Evolutionary conservation across 2,113 vertebrate genomes (phyloP).

Genomic region (Panthera uncia): DNA sequence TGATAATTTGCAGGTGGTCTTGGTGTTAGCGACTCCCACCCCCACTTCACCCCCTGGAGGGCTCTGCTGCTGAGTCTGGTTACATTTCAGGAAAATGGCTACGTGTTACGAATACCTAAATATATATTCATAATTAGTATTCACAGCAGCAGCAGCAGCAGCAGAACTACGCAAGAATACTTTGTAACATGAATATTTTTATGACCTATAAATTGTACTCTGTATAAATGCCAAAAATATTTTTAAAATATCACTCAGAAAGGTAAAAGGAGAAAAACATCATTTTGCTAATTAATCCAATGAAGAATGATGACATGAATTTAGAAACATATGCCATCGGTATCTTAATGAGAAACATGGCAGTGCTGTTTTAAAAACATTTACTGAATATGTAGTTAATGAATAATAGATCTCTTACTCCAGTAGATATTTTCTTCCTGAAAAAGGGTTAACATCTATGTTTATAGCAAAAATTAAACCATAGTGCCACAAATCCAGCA

Average conservation of each 20-base stretch:
- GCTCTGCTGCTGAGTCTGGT: not conserved
- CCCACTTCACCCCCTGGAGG: not conserved
- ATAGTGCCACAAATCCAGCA: not conserved
- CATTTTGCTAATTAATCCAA: conserved; percentile 43
- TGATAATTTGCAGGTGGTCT: not conserved
- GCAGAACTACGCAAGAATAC: not conserved
- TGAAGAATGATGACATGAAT: conserved; percentile 21
- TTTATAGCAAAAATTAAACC: conserved; percentile 35
- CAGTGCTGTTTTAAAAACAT: conserved; percentile 37
- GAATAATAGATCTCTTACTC: conserved; percentile 47
- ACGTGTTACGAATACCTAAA: conserved; percentile 40
- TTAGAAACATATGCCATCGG: conserved; percentile 27
- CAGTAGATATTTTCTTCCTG: conserved; percentile 38
- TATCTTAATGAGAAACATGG: not conserved
- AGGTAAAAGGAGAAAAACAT: conserved; percentile 47
- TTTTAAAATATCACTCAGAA: conserved; percentile 50
- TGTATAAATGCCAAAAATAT: conserved; percentile 32
- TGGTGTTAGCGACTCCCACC: not conserved
- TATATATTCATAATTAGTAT: conserved; percentile 33
- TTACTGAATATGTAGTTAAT: not conserved
- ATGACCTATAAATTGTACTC: conserved; percentile 24
- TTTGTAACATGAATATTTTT: conserved; percentile 46
- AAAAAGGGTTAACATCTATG: conserved; percentile 43
- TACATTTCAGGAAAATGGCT: conserved; percentile 40
- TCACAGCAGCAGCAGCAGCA: not conserved